Conservation (phyloP, 2,888 invertebrate species). For the Chelonus formosanus region DNA sequence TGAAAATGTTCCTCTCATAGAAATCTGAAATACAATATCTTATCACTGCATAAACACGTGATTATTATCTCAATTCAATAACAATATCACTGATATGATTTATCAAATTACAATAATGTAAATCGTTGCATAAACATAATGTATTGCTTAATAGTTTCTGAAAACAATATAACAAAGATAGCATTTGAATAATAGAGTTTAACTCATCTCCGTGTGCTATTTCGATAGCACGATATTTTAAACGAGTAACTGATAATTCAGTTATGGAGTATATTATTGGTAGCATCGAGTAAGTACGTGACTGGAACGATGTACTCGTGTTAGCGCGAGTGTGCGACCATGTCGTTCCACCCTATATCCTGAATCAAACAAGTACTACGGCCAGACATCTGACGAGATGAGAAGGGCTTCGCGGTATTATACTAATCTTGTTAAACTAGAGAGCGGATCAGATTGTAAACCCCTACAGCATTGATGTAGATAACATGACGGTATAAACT, state of each 20-base stretch:
- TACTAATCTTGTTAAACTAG: conserved; percentile 60
- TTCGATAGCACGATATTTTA: conserved; percentile 13
- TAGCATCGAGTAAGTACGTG: conserved; percentile 15
- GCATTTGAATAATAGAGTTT: background rate
- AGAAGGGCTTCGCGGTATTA: conserved; percentile 61
- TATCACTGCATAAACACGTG: no score
- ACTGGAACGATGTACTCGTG: conserved; percentile 26
- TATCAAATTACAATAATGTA: no score
- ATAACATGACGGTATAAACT: background rate
- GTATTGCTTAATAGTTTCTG: no score
- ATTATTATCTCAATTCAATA: no score
- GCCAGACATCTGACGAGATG: conserved; percentile 47
- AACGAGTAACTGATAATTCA: conserved; percentile 24
- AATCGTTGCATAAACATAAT: no score
- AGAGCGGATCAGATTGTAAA: conserved; percentile 54
- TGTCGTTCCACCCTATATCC: conserved; percentile 13
- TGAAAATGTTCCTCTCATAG: no score
- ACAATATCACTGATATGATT: no score
- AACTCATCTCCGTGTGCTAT: background rate
- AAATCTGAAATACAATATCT: no score
- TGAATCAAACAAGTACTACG: conserved; percentile 24
- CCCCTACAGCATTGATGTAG: background rate
- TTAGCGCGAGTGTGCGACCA: conserved; percentile 17
- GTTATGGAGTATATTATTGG: conserved; percentile 9
- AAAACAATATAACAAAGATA: background rate